Percentiles rank a stretch among this genome's conserved stretches.
These are phyloP conservation scores for Diabrotica undecimpunctata DNA, from an alignment of 1,140 invertebrate species.

Conservation along the genomic window DNA sequence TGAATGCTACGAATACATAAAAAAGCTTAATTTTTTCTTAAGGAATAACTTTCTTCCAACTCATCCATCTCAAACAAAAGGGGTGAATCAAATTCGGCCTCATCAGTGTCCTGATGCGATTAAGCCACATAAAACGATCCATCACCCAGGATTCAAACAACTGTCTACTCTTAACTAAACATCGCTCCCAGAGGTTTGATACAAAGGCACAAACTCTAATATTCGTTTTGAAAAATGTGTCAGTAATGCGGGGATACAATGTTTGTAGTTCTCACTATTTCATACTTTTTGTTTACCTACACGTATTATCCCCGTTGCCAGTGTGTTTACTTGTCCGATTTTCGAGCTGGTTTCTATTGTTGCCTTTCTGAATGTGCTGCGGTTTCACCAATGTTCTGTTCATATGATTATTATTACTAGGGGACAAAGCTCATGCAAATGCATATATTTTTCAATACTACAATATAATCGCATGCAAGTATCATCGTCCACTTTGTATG, in stretches of 20 bases:
- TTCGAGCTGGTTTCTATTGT: slow-evolving; percentile 14
- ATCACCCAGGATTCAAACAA: slow-evolving; percentile 19
- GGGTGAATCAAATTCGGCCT: background rate
- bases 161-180: slow-evolving; percentile 10
- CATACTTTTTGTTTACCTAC: slow-evolving; percentile 37
- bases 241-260: slow-evolving; percentile 15
- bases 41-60: too few relatives aligned
- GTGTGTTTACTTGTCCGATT: slow-evolving; percentile 13
- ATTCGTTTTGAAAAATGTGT: slow-evolving; percentile 10
- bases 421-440: too few relatives aligned
- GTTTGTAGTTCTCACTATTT: slow-evolving; percentile 40
- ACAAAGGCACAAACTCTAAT: background rate
- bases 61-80: background rate
- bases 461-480: too few relatives aligned
- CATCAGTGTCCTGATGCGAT: background rate
- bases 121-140: slow-evolving; percentile 2
- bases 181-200: slow-evolving; percentile 1
- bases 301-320: slow-evolving; percentile 16
- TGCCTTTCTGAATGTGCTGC: too few relatives aligned
- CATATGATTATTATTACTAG: too few relatives aligned
- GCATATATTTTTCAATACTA: too few relatives aligned
- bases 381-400: too few relatives aligned
- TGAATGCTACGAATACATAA: too few relatives aligned
- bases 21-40: too few relatives aligned
- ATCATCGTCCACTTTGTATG: too few relatives aligned